These are phyloP conservation scores for Ptychobarbus kaznakovi DNA, from an alignment of 2,797 vertebrate genomes.

Conservation along the genomic window DNA sequence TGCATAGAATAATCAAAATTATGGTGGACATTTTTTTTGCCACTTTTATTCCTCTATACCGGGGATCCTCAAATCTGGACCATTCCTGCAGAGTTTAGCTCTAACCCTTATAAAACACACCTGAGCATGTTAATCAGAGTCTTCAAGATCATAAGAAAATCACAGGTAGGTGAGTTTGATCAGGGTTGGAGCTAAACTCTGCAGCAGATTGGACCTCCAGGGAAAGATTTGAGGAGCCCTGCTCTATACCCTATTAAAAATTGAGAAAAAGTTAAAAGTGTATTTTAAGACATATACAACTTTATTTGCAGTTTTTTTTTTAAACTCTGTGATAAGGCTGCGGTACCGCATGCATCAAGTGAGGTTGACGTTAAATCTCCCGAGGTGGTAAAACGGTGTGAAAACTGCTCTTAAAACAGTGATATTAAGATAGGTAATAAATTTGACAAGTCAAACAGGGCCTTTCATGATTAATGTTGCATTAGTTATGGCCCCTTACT, in stretches of 20 bases:
- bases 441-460: slow-evolving; percentile 76
- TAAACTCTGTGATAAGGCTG: slow-evolving; percentile 29
- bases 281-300: slow-evolving; percentile 32
- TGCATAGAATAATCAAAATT: too few relatives aligned
- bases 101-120: too few relatives aligned
- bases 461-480: slow-evolving; percentile 74
- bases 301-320: slow-evolving; percentile 52
- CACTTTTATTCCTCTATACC: too few relatives aligned
- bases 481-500: slow-evolving; percentile 76
- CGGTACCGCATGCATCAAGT: not conserved
- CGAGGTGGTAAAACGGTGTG: slow-evolving; percentile 64
- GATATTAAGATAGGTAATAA: slow-evolving; percentile 79
- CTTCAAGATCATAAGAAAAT: too few relatives aligned
- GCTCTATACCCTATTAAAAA: slow-evolving; percentile 32
- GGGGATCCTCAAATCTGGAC: too few relatives aligned
- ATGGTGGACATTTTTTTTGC: too few relatives aligned
- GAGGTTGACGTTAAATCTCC: slow-evolving; percentile 28
- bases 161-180: too few relatives aligned
- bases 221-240: too few relatives aligned
- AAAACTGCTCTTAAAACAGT: slow-evolving; percentile 74
- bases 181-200: too few relatives aligned
- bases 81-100: too few relatives aligned
- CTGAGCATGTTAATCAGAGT: too few relatives aligned
- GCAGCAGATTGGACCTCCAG: too few relatives aligned
- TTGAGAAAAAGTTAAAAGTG: slow-evolving; percentile 43